A percentile compares a stretch with the other conserved stretches of the same genome.
phyloP scores from a whole-genome alignment of 2,113 vertebrate genomes.

The Indicator maculatus region DNA sequence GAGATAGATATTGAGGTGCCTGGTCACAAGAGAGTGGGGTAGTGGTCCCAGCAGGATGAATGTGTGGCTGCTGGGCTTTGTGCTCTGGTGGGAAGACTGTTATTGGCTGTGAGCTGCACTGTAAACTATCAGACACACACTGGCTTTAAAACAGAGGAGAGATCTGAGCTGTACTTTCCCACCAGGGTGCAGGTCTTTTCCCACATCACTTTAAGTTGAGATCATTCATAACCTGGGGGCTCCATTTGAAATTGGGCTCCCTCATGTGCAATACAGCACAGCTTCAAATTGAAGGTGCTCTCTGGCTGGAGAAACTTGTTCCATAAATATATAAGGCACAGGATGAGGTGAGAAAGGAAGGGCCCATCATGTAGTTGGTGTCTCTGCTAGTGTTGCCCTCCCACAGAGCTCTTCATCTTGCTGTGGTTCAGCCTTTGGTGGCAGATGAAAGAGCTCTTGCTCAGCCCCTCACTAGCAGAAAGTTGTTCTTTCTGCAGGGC shows the following conservation, averaged over 20 bases:
- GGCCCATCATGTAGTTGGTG: accelerated
- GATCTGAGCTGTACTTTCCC: neutral
- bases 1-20: neutral
- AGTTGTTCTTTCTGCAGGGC: neutral
- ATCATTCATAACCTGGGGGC: neutral
- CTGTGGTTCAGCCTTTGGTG: neutral
- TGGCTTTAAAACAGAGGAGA: neutral
- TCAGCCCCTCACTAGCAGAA: neutral
- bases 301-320: neutral
- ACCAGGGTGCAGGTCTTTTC: neutral
- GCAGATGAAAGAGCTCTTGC: neutral
- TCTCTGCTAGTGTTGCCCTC: neutral
- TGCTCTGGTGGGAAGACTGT: neutral
- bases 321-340: neutral
- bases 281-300: neutral
- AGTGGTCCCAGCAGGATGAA: neutral
- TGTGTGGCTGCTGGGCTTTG: neutral
- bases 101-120: neutral
- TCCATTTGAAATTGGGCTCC: neutral
- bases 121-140: neutral
- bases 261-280: accelerated
- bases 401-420: accelerated
- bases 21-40: neutral
- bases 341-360: neutral
- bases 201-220: neutral